Conservation (phyloP, 2,797 vertebrate species). For the Podarcis siculus region DNA sequence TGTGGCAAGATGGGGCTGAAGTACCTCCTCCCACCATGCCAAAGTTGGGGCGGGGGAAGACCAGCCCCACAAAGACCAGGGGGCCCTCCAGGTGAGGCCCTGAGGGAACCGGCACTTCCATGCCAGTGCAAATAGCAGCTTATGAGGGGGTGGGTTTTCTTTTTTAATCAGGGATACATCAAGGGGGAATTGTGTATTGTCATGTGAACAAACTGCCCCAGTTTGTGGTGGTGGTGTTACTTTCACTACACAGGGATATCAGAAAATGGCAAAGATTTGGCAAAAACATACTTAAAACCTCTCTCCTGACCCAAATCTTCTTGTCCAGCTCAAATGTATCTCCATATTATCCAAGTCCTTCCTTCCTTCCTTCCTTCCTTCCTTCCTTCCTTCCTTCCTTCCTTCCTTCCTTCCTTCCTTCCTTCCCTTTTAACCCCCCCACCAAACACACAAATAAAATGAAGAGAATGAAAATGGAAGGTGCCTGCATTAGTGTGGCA, state of each 20-base stretch:
- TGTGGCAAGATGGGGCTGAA: too few relatives aligned
- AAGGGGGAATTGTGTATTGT: background rate
- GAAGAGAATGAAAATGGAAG: background rate
- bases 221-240: background rate
- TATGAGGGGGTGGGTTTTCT: too few relatives aligned
- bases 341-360: background rate
- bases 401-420: too few relatives aligned
- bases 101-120: too few relatives aligned
- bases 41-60: too few relatives aligned
- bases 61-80: too few relatives aligned
- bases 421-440: background rate
- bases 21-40: too few relatives aligned
- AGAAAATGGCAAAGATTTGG: background rate
- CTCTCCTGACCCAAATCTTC: background rate
- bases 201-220: background rate
- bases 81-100: too few relatives aligned
- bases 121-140: too few relatives aligned
- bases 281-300: background rate
- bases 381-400: too few relatives aligned
- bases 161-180: too few relatives aligned
- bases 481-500: background rate
- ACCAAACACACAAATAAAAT: background rate
- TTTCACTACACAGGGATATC: background rate
- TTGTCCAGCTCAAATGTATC: background rate
- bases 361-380: accelerated